These are phyloP conservation scores for Trichonephila inaurata DNA, from an alignment of 1,140 invertebrate genomes.

Conservation along the genomic window DNA sequence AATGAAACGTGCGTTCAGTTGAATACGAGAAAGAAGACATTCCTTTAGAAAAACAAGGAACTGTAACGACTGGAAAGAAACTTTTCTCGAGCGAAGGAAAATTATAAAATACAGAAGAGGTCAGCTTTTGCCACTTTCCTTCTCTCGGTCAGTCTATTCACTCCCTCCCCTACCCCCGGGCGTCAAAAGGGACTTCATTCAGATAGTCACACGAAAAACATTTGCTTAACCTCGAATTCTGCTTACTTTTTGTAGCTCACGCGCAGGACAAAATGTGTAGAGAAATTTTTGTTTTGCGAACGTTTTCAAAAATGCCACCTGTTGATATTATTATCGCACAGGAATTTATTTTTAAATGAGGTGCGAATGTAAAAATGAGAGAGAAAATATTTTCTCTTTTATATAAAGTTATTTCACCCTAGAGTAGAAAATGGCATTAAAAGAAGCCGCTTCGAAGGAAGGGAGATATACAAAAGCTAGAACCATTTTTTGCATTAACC, in stretches of 20 bases:
- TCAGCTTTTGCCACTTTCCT: neutral
- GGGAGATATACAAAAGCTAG: too few relatives aligned
- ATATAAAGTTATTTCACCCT: neutral
- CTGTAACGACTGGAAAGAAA: neutral
- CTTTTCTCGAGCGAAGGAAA: slow-evolving; percentile 33
- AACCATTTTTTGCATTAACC: too few relatives aligned
- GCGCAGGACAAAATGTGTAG: neutral
- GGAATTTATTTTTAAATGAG: neutral
- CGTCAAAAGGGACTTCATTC: neutral
- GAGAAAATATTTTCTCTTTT: neutral
- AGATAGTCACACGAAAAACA: neutral
- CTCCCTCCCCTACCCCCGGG: neutral
- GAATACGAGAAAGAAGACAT: slow-evolving; percentile 29
- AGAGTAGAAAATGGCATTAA: neutral
- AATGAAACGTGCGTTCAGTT: slow-evolving; percentile 33
- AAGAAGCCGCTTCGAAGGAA: too few relatives aligned
- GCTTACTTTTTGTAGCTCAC: neutral
- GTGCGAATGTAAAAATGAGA: neutral
- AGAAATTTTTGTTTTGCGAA: neutral
- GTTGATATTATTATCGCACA: neutral
- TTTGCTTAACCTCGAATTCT: neutral
- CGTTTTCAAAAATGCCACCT: neutral
- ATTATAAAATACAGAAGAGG: slow-evolving; percentile 35
- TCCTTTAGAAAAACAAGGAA: slow-evolving; percentile 21
- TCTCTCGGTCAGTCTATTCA: neutral